Base-by-base conservation (phyloP, 2,797 vertebrate species). In the Apogon hyalosoma region DNA sequence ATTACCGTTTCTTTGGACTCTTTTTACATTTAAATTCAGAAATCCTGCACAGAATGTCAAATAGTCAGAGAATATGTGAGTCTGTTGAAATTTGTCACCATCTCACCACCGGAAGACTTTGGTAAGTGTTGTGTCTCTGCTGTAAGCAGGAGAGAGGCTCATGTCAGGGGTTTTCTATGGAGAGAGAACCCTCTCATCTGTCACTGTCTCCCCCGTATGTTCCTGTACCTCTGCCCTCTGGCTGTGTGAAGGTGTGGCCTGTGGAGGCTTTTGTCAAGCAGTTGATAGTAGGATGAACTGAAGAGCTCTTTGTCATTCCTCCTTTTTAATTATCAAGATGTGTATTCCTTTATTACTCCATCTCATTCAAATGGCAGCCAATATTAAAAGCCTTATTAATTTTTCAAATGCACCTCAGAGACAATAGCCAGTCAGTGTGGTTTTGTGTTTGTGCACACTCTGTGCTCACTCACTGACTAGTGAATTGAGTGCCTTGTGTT, bases 321-420 rank as follows among this genome's bases (percentile, higher is more conserved):
- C 24, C 51, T 43, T 73, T 75, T 86, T 83, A 85, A 85, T 77
- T 82, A 42, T 82, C 73, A 62, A 69, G 69, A 82, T 43, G 49
- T 61, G 76, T 31, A 69, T 87, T 68, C 75, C 62, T 90, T 89
- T 85, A 85, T 77, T 72, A 75, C 69, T 82, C 62, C 67, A 80
- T 77, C 78, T 83, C 72, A 54, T 73, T 88, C 76, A 74, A 78
- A 83, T 63, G 38, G 75, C 73, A 78, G 75, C 80, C 82, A 59
- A 73, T 84, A 88, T 92, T 91, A 90, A 90, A 91, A 89, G 81
- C 86, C 79, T 75, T 81, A 85, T 90, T 92, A 67, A 90, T 87
- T 86, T 90, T 87, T 84, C 81, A 84, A 85, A 65, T 67, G 54
- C 33, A 38, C 80, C 54, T 2, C 56, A 58, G 78, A 73, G 65